Percentiles rank a stretch among this genome's conserved stretches.
Evolutionary conservation across 1,140 invertebrate genomes (phyloP).

Genomic region (Centruroides vittatus): DNA sequence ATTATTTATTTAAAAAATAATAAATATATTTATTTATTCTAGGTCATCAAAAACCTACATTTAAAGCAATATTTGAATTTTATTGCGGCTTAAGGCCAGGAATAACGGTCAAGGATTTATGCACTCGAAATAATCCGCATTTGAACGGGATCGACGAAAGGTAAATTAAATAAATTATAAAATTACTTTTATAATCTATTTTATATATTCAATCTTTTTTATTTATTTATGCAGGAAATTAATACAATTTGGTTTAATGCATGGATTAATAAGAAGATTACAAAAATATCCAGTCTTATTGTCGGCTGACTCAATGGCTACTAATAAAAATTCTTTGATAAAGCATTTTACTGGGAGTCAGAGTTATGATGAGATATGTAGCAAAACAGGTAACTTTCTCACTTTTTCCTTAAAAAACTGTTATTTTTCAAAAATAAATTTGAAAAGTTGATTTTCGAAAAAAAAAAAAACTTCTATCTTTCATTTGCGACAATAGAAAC

Average conservation of each 20-base stretch:
- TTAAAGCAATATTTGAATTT: conserved; percentile 61
- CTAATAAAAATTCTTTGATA: conserved; percentile 25
- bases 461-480: too few relatives aligned
- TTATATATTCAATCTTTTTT: conserved; percentile 7
- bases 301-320: background rate
- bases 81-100: conserved; percentile 72
- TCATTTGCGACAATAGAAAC: too few relatives aligned
- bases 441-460: too few relatives aligned
- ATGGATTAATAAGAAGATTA: conserved; percentile 59
- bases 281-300: conserved; percentile 42
- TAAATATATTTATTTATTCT: conserved; percentile 3
- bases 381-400: conserved; percentile 41
- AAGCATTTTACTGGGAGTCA: conserved; percentile 59
- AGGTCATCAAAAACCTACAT: conserved; percentile 41
- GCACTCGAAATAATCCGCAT: conserved; percentile 59
- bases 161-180: conserved; percentile 17
- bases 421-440: too few relatives aligned
- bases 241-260: conserved; percentile 77
- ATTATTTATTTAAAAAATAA: too few relatives aligned
- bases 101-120: conserved; percentile 68
- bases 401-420: too few relatives aligned
- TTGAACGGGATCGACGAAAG: conserved; percentile 39
- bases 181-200: conserved; percentile 15
- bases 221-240: conserved; percentile 40
- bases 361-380: conserved; percentile 79